Conservation (phyloP, 2,113 vertebrate species). For the Corythaixoides concolor region DNA sequence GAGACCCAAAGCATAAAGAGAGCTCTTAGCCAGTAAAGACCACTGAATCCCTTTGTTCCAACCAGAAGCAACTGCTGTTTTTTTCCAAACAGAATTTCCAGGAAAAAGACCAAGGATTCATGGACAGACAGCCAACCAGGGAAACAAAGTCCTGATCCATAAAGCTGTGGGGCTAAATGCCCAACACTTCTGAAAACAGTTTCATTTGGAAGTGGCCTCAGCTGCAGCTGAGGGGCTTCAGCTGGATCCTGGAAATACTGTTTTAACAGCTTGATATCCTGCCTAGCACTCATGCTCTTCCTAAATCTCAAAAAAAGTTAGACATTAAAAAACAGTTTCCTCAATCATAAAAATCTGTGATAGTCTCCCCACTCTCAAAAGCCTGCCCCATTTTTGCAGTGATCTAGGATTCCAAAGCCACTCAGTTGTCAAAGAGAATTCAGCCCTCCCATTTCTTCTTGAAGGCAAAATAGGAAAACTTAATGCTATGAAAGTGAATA, state of each 20-base stretch:
- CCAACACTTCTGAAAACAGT: neutral
- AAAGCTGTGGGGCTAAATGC: neutral
- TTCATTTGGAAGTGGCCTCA: neutral
- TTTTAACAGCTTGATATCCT: neutral
- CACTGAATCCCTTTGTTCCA: neutral
- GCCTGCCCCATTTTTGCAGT: neutral
- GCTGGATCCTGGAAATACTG: neutral
- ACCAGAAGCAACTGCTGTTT: neutral
- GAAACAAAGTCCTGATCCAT: neutral
- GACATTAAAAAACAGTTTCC: neutral
- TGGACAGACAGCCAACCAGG: neutral
- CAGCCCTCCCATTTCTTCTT: neutral
- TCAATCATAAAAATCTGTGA: neutral
- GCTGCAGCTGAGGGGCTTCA: neutral
- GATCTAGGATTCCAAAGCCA: neutral
- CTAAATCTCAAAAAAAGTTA: neutral
- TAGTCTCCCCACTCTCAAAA: neutral
- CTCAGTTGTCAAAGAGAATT: neutral
- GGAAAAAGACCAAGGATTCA: neutral
- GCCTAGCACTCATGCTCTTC: neutral
- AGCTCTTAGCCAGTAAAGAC: neutral
- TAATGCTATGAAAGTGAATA: neutral
- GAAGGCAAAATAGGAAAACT: neutral
- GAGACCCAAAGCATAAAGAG: neutral
- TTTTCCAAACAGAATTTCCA: neutral